Evolutionary conservation across 2,797 vertebrate genomes (phyloP).

Genomic region (Gymnopithys bicolor): DNA sequence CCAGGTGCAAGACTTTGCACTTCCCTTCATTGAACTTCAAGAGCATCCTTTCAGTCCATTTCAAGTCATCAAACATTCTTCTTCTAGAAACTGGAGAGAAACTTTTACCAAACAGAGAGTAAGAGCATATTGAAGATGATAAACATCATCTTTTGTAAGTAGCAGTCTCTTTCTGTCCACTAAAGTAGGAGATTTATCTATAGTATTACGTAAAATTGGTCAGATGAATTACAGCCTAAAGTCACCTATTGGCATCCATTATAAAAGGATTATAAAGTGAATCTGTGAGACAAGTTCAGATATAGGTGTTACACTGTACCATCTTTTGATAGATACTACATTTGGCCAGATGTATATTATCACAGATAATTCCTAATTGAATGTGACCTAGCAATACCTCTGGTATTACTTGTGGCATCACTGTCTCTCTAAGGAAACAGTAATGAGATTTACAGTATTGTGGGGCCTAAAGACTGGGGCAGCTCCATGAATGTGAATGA

Average conservation of each 20-base stretch:
- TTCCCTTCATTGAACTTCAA: neutral
- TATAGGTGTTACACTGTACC: neutral
- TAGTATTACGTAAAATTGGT: neutral
- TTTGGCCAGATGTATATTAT: neutral
- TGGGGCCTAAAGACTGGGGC: neutral
- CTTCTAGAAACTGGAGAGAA: neutral
- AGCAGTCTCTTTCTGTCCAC: neutral
- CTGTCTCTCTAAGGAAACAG: neutral
- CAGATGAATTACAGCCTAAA: neutral
- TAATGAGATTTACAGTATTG: neutral
- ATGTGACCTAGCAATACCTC: neutral
- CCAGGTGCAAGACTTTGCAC: neutral
- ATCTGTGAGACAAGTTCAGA: neutral
- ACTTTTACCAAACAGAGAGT: neutral
- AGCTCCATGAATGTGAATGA: neutral
- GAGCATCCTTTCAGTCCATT: neutral
- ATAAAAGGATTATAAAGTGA: neutral
- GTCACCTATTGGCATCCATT: neutral
- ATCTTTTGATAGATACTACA: neutral
- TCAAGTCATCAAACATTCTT: neutral
- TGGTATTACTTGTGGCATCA: neutral
- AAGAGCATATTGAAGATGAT: neutral
- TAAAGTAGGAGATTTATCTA: neutral
- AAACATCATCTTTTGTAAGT: neutral
- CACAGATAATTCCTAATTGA: neutral